Percentiles rank a stretch among this genome's conserved stretches.
phyloP scores from a whole-genome alignment of 2,113 vertebrate genomes.

The Takifugu bimaculatus region DNA sequence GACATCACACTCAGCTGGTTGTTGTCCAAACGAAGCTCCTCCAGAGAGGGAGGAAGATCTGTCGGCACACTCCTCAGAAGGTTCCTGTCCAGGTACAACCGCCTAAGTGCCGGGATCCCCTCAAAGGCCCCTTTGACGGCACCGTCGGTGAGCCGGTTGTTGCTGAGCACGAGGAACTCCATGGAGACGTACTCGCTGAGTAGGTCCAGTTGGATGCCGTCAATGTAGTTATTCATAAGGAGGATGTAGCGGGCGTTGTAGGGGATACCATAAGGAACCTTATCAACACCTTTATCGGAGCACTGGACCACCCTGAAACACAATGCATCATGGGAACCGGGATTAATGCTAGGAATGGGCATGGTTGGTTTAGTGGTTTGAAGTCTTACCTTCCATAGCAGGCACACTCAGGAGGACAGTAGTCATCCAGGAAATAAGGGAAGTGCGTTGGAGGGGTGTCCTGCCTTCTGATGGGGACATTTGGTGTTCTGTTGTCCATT shows the following conservation, averaged over 20 bases:
- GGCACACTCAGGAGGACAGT: slow-evolving; percentile 62
- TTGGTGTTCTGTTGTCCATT: slow-evolving; percentile 35
- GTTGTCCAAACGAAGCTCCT: slow-evolving; percentile 62
- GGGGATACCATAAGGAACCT: slow-evolving; percentile 65
- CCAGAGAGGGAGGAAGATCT: slow-evolving; percentile 48
- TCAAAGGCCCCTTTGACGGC: slow-evolving; percentile 56
- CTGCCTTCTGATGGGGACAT: slow-evolving; percentile 22
- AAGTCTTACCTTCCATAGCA: slow-evolving; percentile 63
- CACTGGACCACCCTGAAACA: slow-evolving; percentile 71
- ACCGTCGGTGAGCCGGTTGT: slow-evolving; percentile 61
- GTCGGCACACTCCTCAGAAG: slow-evolving; percentile 47
- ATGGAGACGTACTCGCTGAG: slow-evolving; percentile 59
- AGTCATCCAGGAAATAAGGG: slow-evolving; percentile 64
- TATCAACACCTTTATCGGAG: slow-evolving; percentile 67
- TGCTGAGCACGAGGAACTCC: slow-evolving; percentile 69
- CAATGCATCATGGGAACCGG: background rate
- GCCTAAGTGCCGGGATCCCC: slow-evolving; percentile 45
- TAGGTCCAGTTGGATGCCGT: slow-evolving; percentile 61
- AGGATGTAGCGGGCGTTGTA: slow-evolving; percentile 66
- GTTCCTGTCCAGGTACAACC: slow-evolving; percentile 55
- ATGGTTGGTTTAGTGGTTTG: background rate
- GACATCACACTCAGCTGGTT: slow-evolving; percentile 55
- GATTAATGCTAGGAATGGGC: too few species aligned
- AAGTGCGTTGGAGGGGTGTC: slow-evolving; percentile 22
- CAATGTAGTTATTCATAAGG: slow-evolving; percentile 70